Base-by-base conservation (phyloP, 2,113 vertebrate species). In the Microcebus lehilahytsara region DNA sequence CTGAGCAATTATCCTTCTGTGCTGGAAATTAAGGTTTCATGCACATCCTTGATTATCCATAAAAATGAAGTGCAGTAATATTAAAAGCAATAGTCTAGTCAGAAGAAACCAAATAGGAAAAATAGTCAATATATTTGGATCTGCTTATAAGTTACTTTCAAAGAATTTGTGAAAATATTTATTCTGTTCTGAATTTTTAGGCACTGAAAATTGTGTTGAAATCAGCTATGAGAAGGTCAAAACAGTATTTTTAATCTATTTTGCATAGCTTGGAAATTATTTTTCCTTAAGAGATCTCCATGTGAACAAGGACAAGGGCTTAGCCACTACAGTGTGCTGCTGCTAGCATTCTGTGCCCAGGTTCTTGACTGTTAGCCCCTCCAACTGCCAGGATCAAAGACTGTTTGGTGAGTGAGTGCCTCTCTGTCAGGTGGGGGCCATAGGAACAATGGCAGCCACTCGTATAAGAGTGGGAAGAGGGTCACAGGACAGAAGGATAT, bases 1-100 rank as follows among this genome's bases (percentile, higher is more conserved):
- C 95, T 74, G 49, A 97, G 96, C 89, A 97, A 96, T 97, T 97
- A 97, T 95, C 93, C 79, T 96, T 97, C 96, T 94, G 96, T 92
- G 96, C 86, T 93, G 37, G 84, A 97, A 97, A 97, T 96, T 96
- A 97, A 96, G 78, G 79, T 95, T 96, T 95, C 93, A 89, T 88
- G 84, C 75, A 96, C 93, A 93, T 85, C 97, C 96, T 88, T 97
- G 97, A 97, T 94, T 96, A 96, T 84, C 95, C 78, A 93, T 95
- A 91, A 97, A 95, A 96, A 96, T 91, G 89, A 97, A 97, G 91
- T 93, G 40, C 75, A 56, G 66, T 93, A 89, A 95, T 95, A 97
- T 95, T 96, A 97, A 96, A 96, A 95, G 79, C 95, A 97, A 71
- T 79, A 89, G 89, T 89, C 58, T 88, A 92, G 93, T 95, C 91